Evolutionary conservation across 2,797 vertebrate species (phyloP).

Genomic region (Lacerta agilis): DNA sequence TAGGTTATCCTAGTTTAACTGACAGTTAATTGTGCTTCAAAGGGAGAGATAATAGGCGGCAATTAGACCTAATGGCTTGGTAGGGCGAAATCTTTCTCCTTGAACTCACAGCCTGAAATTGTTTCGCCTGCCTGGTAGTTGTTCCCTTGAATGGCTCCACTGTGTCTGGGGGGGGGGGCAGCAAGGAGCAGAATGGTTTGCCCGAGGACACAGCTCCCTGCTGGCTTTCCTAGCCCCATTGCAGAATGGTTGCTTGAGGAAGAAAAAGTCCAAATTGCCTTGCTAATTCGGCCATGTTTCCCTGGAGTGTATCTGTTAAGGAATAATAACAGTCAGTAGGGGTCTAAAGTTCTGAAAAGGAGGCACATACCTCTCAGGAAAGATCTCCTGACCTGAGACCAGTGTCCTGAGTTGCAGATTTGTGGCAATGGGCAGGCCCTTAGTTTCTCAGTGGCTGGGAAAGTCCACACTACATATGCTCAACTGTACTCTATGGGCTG

Average conservation of each 20-base stretch:
- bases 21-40: conserved; percentile 77
- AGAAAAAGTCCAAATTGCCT: conserved; percentile 10
- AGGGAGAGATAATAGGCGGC: conserved; percentile 75
- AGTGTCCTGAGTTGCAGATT: background rate
- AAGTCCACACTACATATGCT: too few relatives aligned
- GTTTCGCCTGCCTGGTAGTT: conserved; percentile 57
- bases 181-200: background rate
- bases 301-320: background rate
- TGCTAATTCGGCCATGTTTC: conserved; percentile 40
- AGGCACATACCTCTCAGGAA: background rate
- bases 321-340: background rate
- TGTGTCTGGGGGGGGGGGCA: conserved; percentile 54
- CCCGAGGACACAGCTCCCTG: background rate
- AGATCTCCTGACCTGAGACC: background rate
- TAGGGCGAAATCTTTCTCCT: conserved; percentile 55
- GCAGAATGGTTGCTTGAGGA: conserved; percentile 12
- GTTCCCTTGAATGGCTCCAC: conserved; percentile 66
- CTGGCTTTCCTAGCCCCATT: conserved; percentile 31
- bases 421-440: background rate
- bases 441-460: background rate
- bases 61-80: conserved; percentile 74
- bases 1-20: conserved; percentile 66
- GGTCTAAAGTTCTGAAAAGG: background rate
- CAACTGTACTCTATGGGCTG: background rate
- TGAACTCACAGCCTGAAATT: conserved; percentile 62